phyloP scores from a whole-genome alignment of 1,140 invertebrate genomes.

The Chionoecetes opilio region DNA sequence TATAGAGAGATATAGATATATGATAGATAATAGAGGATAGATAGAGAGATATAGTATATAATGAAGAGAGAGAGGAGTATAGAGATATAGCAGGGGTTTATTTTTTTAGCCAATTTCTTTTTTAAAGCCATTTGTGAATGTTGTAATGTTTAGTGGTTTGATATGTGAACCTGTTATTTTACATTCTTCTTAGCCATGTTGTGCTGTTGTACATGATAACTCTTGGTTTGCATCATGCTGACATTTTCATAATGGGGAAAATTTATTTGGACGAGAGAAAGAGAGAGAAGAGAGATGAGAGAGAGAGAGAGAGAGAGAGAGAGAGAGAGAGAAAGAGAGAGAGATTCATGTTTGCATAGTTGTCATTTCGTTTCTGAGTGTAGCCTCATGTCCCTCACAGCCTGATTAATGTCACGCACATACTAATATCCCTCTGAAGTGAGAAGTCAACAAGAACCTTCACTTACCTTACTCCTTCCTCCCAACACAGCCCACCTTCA shows the following conservation, averaged over 20 bases:
- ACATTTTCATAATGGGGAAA: not conserved
- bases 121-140: no score
- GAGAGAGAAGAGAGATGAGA: not conserved
- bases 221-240: not conserved
- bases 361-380: not conserved
- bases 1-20: no score
- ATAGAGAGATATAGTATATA: no score
- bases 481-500: not conserved
- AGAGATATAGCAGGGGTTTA: no score
- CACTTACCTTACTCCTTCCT: not conserved
- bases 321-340: not conserved
- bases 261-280: not conserved
- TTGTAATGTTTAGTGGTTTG: no score
- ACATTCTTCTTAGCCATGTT: no score
- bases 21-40: no score
- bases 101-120: no score
- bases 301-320: not conserved
- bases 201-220: not conserved
- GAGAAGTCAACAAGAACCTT: not conserved
- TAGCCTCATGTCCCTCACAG: conserved; percentile 37
- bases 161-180: no score
- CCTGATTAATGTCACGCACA: conserved; percentile 4
- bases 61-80: no score
- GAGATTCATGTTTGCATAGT: not conserved
- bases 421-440: not conserved